phyloP scores from a whole-genome alignment of 2,797 vertebrate species.

The Manis crassicaudata region DNA sequence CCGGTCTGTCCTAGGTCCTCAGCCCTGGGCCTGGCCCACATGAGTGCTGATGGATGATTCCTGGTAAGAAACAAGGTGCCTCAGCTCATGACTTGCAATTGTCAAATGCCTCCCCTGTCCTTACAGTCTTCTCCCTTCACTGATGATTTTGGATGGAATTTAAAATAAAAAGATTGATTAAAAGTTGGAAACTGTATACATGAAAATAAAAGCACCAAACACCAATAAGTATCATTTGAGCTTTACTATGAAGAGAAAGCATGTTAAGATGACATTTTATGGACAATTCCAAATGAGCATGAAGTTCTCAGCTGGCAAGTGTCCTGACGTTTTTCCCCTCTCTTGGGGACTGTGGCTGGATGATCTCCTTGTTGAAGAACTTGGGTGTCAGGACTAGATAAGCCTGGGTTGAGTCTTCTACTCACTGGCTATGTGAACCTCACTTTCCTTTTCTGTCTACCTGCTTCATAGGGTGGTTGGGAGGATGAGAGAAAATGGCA shows the following conservation, averaged over 20 bases:
- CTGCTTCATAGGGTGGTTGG: neutral
- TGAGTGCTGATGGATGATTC: neutral
- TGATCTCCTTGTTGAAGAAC: neutral
- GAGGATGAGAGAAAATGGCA: neutral
- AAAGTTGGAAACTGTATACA: slow-evolving; percentile 23
- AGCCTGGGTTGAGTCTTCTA: neutral
- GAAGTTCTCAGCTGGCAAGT: neutral
- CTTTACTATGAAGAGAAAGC: neutral
- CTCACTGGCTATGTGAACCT: neutral
- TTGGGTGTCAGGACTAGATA: neutral
- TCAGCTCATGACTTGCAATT: neutral
- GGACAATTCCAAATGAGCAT: neutral
- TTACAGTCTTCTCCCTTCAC: neutral
- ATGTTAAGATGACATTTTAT: neutral
- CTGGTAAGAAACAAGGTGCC: neutral
- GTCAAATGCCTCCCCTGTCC: neutral
- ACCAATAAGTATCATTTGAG: neutral
- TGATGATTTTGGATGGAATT: slow-evolving; percentile 31
- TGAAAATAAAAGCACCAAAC: slow-evolving; percentile 36
- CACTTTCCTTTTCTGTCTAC: neutral
- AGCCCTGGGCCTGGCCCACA: neutral
- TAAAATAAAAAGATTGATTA: slow-evolving; percentile 44
- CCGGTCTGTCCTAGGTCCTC: neutral
- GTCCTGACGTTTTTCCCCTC: neutral
- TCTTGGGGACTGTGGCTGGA: neutral